Base-by-base conservation (phyloP, 2,113 vertebrate genomes). In the Caretta caretta region DNA sequence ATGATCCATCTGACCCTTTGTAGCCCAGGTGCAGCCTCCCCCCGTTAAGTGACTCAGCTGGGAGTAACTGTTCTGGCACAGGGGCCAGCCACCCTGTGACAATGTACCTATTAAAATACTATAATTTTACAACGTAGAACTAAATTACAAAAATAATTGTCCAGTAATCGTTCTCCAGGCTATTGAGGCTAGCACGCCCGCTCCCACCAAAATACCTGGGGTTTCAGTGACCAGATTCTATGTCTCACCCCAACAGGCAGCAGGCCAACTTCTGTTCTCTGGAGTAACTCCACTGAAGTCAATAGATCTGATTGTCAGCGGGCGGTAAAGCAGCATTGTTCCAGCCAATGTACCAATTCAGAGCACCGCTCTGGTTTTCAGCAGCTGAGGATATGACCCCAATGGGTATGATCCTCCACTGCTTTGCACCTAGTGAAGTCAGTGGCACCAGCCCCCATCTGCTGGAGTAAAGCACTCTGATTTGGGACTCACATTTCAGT, bases 401-500 rank as follows among this genome's bases (percentile, higher is more conserved):
- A 86, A 57, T 87, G 94, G 57, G 89, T 81, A 50, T 84, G 87
- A 93, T 88, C 92, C 57, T 96, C 89, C 90, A 42, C 56, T 86
- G 90, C 86, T 54, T 80, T 82, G 86, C 90, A 96, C n/a, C 81
- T 72, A 10, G 9, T 72, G 20, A 27, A 62, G 19, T 22, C n/a
- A 22, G 35, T 69, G 35, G 35, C n/a, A 13, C 25, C 12, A 48
- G 25, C 11, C 6, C 72, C 6, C 7, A 46, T 19, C 53, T 22
- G 38, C 35, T 38, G 38, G 38, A 42, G 11, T 25, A 42, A 75
- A 93, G 20, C 75, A 84, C 16, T 84, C 90, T 88, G 94, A 87
- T 93, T 91, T 83, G n/a, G 95, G 89, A 94, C 83, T 19, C 91
- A 59, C 84, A 79, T 97, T 95, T 94, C 84, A 57, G 57, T 95